A percentile compares a stretch with the other conserved stretches of the same genome.
Evolutionary conservation across 1,140 invertebrate species (phyloP).

Genomic region (Pseudomyrmex concolor): DNA sequence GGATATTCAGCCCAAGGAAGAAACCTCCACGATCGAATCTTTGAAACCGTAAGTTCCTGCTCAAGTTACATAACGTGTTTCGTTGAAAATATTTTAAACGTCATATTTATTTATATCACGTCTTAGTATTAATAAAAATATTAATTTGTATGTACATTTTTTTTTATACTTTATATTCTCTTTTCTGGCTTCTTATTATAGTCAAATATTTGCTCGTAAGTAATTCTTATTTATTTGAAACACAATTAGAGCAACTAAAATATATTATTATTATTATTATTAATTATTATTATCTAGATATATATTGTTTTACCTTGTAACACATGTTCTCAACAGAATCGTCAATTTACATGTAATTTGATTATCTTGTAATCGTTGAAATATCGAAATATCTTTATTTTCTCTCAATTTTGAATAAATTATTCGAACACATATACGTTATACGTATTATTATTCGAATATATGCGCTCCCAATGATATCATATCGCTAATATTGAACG

Average conservation of each 20-base stretch:
- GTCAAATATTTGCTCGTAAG: background rate
- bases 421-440: background rate
- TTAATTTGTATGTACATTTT: background rate
- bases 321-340: background rate
- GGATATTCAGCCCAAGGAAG: constrained; percentile 79
- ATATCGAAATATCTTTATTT: constrained; percentile 7
- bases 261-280: constrained; percentile 8
- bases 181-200: too few species aligned
- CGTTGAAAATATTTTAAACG: background rate
- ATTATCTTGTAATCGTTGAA: background rate
- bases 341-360: constrained; percentile 8
- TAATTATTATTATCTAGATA: constrained; percentile 8
- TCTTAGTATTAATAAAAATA: too few species aligned
- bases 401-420: constrained; percentile 18
- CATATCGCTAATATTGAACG: background rate
- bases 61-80: too few species aligned
- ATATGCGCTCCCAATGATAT: background rate
- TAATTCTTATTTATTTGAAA: too few species aligned
- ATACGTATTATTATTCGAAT: background rate
- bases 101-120: background rate
- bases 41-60: constrained; percentile 64
- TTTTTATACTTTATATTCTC: background rate
- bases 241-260: too few species aligned
- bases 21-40: constrained; percentile 73
- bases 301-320: background rate